Evolutionary conservation across 2,888 invertebrate species (phyloP), one percentile per base, ranked within the genome.

Genomic region (Leucoma salicis): DNA sequence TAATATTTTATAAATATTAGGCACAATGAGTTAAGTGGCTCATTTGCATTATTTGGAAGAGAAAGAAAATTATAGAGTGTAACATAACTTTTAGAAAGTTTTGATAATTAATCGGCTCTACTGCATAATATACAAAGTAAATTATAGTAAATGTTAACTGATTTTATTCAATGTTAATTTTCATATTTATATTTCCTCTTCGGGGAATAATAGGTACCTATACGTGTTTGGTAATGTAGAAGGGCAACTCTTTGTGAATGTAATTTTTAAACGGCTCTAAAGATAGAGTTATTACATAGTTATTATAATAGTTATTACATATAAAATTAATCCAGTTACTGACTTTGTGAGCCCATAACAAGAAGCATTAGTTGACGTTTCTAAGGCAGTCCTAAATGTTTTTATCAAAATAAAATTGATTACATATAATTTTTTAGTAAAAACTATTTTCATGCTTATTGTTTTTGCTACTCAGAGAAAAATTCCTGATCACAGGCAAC

Each of bases 21-120:
- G 25, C 27, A 11, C 31, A 39, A 31, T 39, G 25, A 39, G 28
- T 31, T 43, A 39, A 35, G 16, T 27, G 14, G 3, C 15, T 29
- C 14, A 33, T 42, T 39, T 39, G 14, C 31, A 29, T 39, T 31
- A 3, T 18, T 32, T 21, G 21, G 18, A 28, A 32, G n/a, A 32
- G 28, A 39, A 43, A 27, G 18, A 39, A 35, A 43, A 43, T 42
- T 32, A 34, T 29, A 13, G 14, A 42, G 33, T 38, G 37, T 42
- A 42, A 37, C 42, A 13, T 28, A 39, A 27, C 35, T 14, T 25
- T 39, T 35, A 28, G 16, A 39, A 34, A 33, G 14, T 15, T 33
- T 41, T 25, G 16, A 18, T 34, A 35, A 24, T 31, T 27, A 41
- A 35, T 31, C 31, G 31, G 27, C 25, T 13, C 13, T 11, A 25